Evolutionary conservation across 2,888 invertebrate genomes (phyloP), one percentile per base, ranked within the genome.

Genomic region (Sinodicranocentrus sp.): DNA sequence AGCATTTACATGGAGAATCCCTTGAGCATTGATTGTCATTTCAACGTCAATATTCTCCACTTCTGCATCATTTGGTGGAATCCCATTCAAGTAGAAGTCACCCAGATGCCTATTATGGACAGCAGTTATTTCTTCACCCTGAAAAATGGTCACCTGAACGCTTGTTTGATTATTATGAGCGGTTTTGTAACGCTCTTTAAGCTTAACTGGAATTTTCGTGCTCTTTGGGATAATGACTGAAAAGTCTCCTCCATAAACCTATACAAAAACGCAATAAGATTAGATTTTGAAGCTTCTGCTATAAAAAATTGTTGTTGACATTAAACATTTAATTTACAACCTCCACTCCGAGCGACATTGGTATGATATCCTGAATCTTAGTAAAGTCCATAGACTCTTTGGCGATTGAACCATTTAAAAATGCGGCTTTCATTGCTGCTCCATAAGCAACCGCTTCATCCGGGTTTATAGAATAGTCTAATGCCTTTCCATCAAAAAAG

Each of bases 401-500:
- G 15, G 75, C 78, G 17, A 76, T 67, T 43, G 73, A 17, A 1
- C 86, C 85, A 44, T 78, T 65, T 59, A 95, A 90, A 87, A 95
- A 94, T 2, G 94, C 94, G 0, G 94, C 94, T 89, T 95, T 94
- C 0, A 95, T 93, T 0, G 95, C 94, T 0, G 95, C 95, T 21
- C 95, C 95, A 89, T 94, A 95, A 0, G 95, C 95, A 2, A 95
- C 95, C 0, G 95, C 95, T 91, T 97, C 96, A 89, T 95, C 94
- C 2, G 93, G 95, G 89, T 95, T 95, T 89, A 95, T 95, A 54
- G 94, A 94, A 54, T 94, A 91, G 90, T 95, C 95, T 17, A 95
- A 91, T 54, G 92, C 91, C 91, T 95, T 95, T 8, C 93, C 95
- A 87, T 93, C 93, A 92, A 95, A 95, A 92, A 94, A 95, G 90